Base-by-base conservation (phyloP, 2,113 vertebrate genomes). In the Albula glossodonta region DNA sequence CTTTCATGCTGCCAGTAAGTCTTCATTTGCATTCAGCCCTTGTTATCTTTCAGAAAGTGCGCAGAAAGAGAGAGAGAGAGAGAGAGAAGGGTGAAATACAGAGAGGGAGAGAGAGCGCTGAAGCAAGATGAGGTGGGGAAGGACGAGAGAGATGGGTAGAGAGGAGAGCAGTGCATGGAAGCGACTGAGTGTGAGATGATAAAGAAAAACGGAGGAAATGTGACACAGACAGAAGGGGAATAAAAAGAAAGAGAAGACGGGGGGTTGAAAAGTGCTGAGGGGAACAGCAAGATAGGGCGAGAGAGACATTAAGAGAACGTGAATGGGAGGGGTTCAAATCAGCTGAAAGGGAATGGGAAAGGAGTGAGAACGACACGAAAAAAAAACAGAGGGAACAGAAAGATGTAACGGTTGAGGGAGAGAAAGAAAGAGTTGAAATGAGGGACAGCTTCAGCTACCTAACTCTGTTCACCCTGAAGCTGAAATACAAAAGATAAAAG, bases 31-130 rank as follows among this genome's bases (percentile, higher is more conserved):
- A 85, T 80, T 50, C 84, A n/a, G 77, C 51, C 13, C 78, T 80
- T 80, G 84, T 85, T 85, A 85, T 80, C 74, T 60, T 85, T 80
- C 22, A 80, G 17, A 78, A 51, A 78, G 81, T 63, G 56, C 19
- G 78, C 31, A 50, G 48, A 79, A 12, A 50, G 22, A 79, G 78
- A 70, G 25, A 77, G 11, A 53, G 83, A 12, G 70, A 48, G 51
- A 74, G 25, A 12, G 15, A 70, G 60, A 17, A 41, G 70, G 50
- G 51, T 15, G 78, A 50, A 19, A 80, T 10, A 81, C 2, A 52
- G 51, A 81, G 51, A 25, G 13, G 25, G 31, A 79, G 80, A 81
- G 41, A 25, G 80, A 5, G 70, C 31, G 49, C 12, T 51, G 50
- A 51, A 51, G 22, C 5, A 49, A 22, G 79, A 5, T 6, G 50